A percentile compares a stretch with the other conserved stretches of the same genome.
Conservation (phyloP, 2,113 vertebrate genomes). For the Xiphophorus couchianus region DNA sequence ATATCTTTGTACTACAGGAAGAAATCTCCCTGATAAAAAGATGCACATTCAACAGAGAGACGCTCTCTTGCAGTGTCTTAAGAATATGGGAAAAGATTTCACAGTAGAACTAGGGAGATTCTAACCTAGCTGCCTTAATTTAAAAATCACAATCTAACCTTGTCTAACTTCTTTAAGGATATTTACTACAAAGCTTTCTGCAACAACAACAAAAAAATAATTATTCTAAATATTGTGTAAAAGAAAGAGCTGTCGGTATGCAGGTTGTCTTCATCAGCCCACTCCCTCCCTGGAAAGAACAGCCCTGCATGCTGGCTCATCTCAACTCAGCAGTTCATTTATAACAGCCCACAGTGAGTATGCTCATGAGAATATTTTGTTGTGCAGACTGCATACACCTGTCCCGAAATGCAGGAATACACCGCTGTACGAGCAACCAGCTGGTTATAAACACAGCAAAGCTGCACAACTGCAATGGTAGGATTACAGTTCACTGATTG, state of each 20-base stretch:
- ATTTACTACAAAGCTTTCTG: not conserved
- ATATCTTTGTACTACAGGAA: not conserved
- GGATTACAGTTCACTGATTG: not conserved
- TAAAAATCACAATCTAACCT: slow-evolving; percentile 1
- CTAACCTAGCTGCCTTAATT: not conserved
- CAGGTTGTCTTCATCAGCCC: slow-evolving; percentile 45
- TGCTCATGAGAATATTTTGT: slow-evolving; percentile 50
- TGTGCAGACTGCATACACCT: slow-evolving; percentile 56
- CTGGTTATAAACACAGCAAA: slow-evolving; percentile 18
- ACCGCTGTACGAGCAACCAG: slow-evolving; percentile 36
- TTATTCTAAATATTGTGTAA: slow-evolving; percentile 3
- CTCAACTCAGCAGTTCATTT: slow-evolving; percentile 75
- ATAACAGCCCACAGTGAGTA: slow-evolving; percentile 59
- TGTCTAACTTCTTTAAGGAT: too few relatives aligned
- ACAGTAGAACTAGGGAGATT: not conserved
- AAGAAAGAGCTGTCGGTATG: slow-evolving; percentile 13
- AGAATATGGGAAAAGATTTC: not conserved
- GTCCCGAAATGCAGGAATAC: slow-evolving; percentile 45
- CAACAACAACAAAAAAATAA: not conserved
- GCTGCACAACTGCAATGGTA: not conserved
- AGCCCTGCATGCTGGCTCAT: slow-evolving; percentile 64
- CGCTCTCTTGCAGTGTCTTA: not conserved
- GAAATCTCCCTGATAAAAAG: not conserved
- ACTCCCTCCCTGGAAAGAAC: slow-evolving; percentile 60
- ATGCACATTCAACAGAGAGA: not conserved